These are phyloP conservation scores for Stichopus chloronotus DNA, from an alignment of 35 echinoderm and acorn worm genomes.

Conservation along the genomic window DNA sequence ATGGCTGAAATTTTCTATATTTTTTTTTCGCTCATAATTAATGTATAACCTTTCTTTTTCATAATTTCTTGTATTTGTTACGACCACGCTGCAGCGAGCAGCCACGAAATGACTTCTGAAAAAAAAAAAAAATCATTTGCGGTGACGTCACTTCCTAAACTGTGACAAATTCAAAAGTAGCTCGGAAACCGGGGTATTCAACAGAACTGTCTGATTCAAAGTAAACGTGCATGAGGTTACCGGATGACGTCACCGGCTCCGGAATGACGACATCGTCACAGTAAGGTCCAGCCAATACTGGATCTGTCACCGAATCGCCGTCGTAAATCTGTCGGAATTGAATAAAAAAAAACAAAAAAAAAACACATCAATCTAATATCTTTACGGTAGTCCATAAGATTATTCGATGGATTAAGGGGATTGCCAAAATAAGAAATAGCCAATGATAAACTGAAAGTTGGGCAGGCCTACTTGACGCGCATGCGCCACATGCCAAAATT, in stretches of 20 bases:
- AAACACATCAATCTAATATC: neutral
- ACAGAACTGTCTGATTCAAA: constrained; percentile 13
- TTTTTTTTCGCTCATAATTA: too few species aligned
- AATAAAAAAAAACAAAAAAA: constrained; percentile 19
- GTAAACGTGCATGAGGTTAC: constrained; percentile 6
- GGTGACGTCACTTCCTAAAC: neutral
- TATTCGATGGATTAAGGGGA: too few species aligned
- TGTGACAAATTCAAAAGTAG: constrained; percentile 5
- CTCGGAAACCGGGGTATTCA: neutral
- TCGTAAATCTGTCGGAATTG: constrained; percentile 19
- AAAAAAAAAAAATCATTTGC: too few species aligned
- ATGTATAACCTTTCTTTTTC: too few species aligned
- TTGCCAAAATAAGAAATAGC: too few species aligned
- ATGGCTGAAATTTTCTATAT: too few species aligned
- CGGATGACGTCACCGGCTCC: neutral
- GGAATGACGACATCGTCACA: neutral
- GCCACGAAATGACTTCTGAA: too few species aligned
- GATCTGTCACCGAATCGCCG: neutral
- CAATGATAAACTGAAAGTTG: too few species aligned
- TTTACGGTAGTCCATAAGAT: neutral
- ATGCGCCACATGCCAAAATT: too few species aligned
- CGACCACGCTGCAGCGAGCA: too few species aligned
- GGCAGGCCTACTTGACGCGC: too few species aligned
- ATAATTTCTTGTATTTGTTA: too few species aligned
- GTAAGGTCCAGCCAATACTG: constrained; percentile 12